Percentiles rank a stretch among this genome's conserved stretches.
These are phyloP conservation scores for Hoplodrina blanda DNA, from an alignment of 2,888 invertebrate genomes.

Conservation along the genomic window DNA sequence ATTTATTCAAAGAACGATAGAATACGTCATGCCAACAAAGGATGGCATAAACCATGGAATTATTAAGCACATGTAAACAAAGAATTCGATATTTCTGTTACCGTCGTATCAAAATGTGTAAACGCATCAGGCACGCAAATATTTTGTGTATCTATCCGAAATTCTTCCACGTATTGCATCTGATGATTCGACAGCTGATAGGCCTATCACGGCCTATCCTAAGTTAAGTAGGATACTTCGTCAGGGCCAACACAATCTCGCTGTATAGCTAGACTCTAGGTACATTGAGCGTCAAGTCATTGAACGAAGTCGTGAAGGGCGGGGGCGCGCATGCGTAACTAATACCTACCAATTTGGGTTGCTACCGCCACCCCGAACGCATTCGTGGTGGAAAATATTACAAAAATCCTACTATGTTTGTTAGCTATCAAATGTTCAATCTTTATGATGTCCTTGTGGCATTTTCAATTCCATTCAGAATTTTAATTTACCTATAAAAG, in stretches of 20 bases:
- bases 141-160: conserved; percentile 26
- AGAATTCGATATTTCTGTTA: neutral
- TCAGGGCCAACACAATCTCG: conserved; percentile 54
- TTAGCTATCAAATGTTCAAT: conserved; percentile 1
- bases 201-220: conserved; percentile 25
- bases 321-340: conserved; percentile 83
- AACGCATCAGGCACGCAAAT: conserved; percentile 14
- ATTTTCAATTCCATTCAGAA: conserved; percentile 1
- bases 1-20: too few species aligned
- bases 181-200: conserved; percentile 64
- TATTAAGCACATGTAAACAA: too few species aligned
- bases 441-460: neutral
- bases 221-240: too few species aligned
- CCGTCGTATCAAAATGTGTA: conserved; percentile 4
- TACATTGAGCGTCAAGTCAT: conserved; percentile 79
- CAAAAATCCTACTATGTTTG: conserved; percentile 9
- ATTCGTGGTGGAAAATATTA: conserved; percentile 57
- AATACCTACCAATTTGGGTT: conserved; percentile 67
- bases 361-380: conserved; percentile 54
- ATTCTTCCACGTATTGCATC: conserved; percentile 45
- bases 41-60: too few species aligned
- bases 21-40: too few species aligned
- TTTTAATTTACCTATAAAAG: neutral
- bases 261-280: conserved; percentile 57
- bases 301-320: conserved; percentile 79